Evolutionary conservation across 2,797 vertebrate species (phyloP), one percentile per base, ranked within the genome.

Genomic region (Dallia pectoralis): DNA sequence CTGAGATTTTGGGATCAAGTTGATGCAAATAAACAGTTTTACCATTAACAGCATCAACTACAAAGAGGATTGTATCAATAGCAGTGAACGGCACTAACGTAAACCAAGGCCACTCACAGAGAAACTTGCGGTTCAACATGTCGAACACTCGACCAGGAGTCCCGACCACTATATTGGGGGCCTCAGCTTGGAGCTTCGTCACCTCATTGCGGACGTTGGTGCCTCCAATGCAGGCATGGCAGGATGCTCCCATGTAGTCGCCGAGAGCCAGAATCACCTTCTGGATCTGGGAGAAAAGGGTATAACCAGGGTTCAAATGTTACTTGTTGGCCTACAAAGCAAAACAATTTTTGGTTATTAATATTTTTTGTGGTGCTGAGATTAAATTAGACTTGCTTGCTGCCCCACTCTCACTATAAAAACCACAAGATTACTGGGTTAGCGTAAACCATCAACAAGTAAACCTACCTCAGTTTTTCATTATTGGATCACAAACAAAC

Each of bases 241-340:
- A 98, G 0, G 90, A 89, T 0, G 95, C 95, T 0, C 96, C 96
- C 94, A 97, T 95, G 89, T 98, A 98, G 70, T 98, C 96, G 0
- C 96, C 96, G 9, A 96, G 89, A n/a, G 96, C 95, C 87, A 97
- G 91, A 59, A 97, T 95, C 71, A 98, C 96, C 85, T 97, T 98
- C 87, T 96, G 96, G 87, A 98, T 98, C 96, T 96, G 33, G 12
- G 29, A 49, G 11, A 29, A 32, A 27, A 15, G 36, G 66, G 18
- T 49, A 18, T 15, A 25, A 56, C n/a, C n/a, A n/a, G n/a, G n/a
- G n/a, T n/a, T n/a, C n/a, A n/a, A n/a, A n/a, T n/a, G n/a, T n/a
- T n/a, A n/a, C n/a, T n/a, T n/a, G n/a, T n/a, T n/a, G n/a, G n/a
- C n/a, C n/a, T n/a, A n/a, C n/a, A n/a, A n/a, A n/a, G n/a, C n/a